A percentile compares a stretch with the other conserved stretches of the same genome.
phyloP scores from a whole-genome alignment of 2,797 vertebrate genomes.

The Echiichthys vipera region DNA sequence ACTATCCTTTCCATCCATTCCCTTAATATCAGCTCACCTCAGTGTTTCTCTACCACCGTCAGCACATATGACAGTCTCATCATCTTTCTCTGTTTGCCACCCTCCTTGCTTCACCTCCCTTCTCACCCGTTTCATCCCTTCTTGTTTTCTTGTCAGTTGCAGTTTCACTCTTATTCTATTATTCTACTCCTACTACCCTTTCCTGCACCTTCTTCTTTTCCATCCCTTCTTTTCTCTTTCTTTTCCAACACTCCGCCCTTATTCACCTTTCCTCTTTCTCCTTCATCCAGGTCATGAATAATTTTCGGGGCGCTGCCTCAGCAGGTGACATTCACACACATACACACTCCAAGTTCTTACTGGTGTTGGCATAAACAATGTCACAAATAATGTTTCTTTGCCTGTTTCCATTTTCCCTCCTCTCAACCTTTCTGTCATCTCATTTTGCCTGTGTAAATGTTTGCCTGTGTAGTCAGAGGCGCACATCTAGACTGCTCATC shows the following conservation, averaged over 20 bases:
- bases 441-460: slow-evolving; percentile 50
- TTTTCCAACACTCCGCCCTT: not conserved
- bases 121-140: slow-evolving; percentile 30
- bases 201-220: not conserved
- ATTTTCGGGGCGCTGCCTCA: slow-evolving; percentile 53
- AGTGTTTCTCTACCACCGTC: slow-evolving; percentile 20
- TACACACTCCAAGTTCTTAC: slow-evolving; percentile 22
- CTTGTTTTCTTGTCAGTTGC: slow-evolving; percentile 3
- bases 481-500: slow-evolving; percentile 27
- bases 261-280: slow-evolving; percentile 8
- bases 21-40: slow-evolving; percentile 13
- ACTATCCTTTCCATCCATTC: slow-evolving; percentile 13
- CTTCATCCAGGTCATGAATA: slow-evolving; percentile 59
- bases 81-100: not conserved
- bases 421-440: slow-evolving; percentile 36
- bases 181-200: not conserved
- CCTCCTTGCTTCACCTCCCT: slow-evolving; percentile 18
- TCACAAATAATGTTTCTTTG: slow-evolving; percentile 35
- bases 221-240: not conserved
- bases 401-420: slow-evolving; percentile 5
- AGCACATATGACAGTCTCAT: slow-evolving; percentile 1
- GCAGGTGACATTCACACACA: slow-evolving; percentile 59
- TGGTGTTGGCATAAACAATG: slow-evolving; percentile 38
- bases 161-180: slow-evolving; percentile 11
- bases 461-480: slow-evolving; percentile 28